Base-by-base conservation (phyloP, 2,797 vertebrate species). In the Pipistrellus pipistrellus region DNA sequence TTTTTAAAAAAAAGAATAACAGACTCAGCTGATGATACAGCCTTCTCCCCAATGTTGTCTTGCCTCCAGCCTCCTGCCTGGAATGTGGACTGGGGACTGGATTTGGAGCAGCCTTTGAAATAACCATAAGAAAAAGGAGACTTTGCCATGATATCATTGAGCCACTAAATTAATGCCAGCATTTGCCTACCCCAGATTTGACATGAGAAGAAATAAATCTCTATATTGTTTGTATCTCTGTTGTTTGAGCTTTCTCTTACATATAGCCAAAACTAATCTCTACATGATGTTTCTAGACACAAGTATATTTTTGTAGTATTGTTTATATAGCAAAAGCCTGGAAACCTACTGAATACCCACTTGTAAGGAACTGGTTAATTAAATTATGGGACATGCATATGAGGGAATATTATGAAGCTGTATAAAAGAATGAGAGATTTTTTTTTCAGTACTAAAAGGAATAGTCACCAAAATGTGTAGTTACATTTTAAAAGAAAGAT, bases 401-500 rank as follows among this genome's bases (percentile, higher is more conserved):
- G n/a, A 57, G 64, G 35, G 38, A 87, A 76, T 93, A 72, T 66
- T 91, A 64, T 44, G 11, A 48, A 85, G n/a, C n/a, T 73, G 0
- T 86, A 62, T 51, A 80, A 94, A 88, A 87, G n/a, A 51, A 76
- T 35, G 15, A 75, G 9, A 51, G 53, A 25, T 38, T 78, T n/a
- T 64, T 64, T 62, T 64, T 95, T 92, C 44, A 71, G 44, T 66
- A 57, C 51, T 66, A 35, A 73, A 85, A 83, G 23, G 23, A 80
- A n/a, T 80, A 10, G 30, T 21, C 35, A 7, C 46, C 30, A 78
- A 87, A 23, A 72, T 57, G 62, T 68, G 86, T 82, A 87, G 20
- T 30, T 66, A 85, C 44, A 35, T 69, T 94, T 95, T 86, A 48
- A 88, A 88, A 85, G 59, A 91, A 90, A 95, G 25, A 90, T 59